Base-by-base conservation (phyloP, 2,113 vertebrate species). In the Embiotoca jacksoni region DNA sequence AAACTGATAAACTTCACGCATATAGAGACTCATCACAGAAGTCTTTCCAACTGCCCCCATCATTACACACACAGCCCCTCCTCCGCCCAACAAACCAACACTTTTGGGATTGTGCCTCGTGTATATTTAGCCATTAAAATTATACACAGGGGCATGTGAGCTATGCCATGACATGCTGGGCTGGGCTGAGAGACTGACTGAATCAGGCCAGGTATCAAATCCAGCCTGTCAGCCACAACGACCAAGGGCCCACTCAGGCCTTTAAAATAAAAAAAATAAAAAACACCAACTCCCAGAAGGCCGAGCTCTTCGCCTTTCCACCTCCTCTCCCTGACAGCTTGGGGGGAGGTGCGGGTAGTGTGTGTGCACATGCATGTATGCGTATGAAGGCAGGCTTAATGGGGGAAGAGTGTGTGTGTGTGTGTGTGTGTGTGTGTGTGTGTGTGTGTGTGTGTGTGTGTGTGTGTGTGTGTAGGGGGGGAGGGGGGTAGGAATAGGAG, bases 191-290 rank as follows among this genome's bases (percentile, higher is more conserved):
- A 86, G 90, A 94, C 63, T 94, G 92, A 94, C 91, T 91, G 92
- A 94, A 93, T 93, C 81, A 90, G 92, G 92, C 89, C 92, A 94
- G 91, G 87, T 88, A 93, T 93, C 90, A 92, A 81, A 89, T 78
- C 79, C 73, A 72, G 82, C 74, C 87, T 89, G 92, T 92, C 92
- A 91, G 74, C 75, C 86, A 53, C 68, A 84, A 82, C 83, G 80
- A 88, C 82, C 89, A 37, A 46, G 54, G 70, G 86, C 82, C 85
- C 70, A 82, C 90, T 89, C 89, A 85, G 86, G 80, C 71, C 82
- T 82, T 88, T 13, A 79, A 72, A 76, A 82, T 83, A 68, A 69
- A 78, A 77, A 32, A 23, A 23, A 23, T 23, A 23, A 23, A 88
- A 88, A 88, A 89, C 85, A 76, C 66, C 73, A 90, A 88, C 50